Percentiles rank a stretch among this genome's conserved stretches.
These are phyloP conservation scores for Centrocercus urophasianus DNA, from an alignment of 2,113 vertebrate species.

Conservation along the genomic window DNA sequence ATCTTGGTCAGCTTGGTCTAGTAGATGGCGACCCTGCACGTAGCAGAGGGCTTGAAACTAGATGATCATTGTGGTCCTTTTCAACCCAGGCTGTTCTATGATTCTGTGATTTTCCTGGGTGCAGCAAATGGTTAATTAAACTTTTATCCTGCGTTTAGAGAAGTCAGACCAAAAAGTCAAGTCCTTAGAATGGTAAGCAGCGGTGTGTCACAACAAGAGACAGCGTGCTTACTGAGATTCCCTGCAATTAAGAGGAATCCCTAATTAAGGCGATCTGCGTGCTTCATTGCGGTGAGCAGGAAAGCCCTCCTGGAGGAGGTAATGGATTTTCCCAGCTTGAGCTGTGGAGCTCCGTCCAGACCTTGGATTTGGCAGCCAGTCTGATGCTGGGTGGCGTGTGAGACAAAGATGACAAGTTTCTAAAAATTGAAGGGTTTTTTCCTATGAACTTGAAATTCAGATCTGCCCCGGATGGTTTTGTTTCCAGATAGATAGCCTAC, in stretches of 20 bases:
- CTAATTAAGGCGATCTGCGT: background rate
- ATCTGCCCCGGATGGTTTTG: background rate
- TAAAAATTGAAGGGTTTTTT: background rate
- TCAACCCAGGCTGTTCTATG: no score
- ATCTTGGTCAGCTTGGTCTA: background rate
- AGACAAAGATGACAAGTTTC: background rate
- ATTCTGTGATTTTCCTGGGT: background rate
- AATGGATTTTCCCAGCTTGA: background rate
- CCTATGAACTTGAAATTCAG: background rate
- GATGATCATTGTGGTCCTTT: no score
- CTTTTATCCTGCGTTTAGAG: background rate
- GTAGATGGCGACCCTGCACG: no score
- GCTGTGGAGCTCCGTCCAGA: background rate
- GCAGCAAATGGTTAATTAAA: background rate
- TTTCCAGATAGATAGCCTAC: slow-evolving; percentile 23
- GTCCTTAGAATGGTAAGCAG: background rate
- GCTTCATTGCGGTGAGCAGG: background rate
- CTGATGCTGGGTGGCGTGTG: rapidly evolving
- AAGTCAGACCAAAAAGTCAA: background rate
- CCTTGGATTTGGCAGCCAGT: background rate
- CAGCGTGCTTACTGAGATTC: background rate
- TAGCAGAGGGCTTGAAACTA: no score
- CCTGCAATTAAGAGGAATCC: background rate
- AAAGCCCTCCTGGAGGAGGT: background rate
- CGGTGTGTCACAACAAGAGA: background rate